phyloP scores from a whole-genome alignment of 1,140 invertebrate genomes.

The Plectus sambesii region DNA sequence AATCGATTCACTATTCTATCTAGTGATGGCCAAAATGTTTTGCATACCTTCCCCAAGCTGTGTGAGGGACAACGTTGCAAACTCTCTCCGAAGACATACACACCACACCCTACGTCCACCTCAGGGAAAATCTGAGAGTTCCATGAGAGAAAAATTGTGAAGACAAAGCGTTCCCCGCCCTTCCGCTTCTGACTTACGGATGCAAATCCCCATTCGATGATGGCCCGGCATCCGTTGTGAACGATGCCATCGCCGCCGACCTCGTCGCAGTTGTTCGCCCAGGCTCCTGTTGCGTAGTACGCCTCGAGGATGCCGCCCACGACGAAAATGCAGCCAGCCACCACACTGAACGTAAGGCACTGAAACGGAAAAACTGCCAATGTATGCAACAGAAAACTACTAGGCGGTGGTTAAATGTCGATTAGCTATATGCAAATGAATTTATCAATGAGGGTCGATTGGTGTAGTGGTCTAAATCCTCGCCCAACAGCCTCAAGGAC shows the following conservation, averaged over 20 bases:
- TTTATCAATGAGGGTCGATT: too few species aligned
- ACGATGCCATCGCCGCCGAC: conserved; percentile 27
- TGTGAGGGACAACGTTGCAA: conserved; percentile 10
- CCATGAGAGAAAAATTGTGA: background rate
- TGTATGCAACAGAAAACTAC: too few species aligned
- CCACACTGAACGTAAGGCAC: conserved; percentile 34
- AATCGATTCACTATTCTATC: too few species aligned
- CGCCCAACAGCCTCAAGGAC: too few species aligned
- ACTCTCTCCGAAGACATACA: too few species aligned
- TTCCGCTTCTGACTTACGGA: conserved; percentile 40
- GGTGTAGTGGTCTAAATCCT: too few species aligned
- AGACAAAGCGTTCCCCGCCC: too few species aligned
- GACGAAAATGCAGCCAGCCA: conserved; percentile 30
- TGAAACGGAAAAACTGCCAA: too few species aligned
- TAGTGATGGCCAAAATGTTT: too few species aligned
- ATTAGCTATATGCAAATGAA: too few species aligned
- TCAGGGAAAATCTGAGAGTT: background rate
- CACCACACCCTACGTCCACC: too few species aligned
- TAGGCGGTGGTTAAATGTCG: too few species aligned
- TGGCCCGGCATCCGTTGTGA: conserved; percentile 26
- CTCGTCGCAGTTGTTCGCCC: conserved; percentile 45
- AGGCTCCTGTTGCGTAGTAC: conserved; percentile 42
- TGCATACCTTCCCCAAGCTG: conserved; percentile 7
- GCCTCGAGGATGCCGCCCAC: conserved; percentile 36
- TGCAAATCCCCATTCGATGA: conserved; percentile 44